A percentile compares a stretch with the other conserved stretches of the same genome.
These are phyloP conservation scores for Limnodromus scolopaceus DNA, from an alignment of 2,797 vertebrate species.

Conservation along the genomic window DNA sequence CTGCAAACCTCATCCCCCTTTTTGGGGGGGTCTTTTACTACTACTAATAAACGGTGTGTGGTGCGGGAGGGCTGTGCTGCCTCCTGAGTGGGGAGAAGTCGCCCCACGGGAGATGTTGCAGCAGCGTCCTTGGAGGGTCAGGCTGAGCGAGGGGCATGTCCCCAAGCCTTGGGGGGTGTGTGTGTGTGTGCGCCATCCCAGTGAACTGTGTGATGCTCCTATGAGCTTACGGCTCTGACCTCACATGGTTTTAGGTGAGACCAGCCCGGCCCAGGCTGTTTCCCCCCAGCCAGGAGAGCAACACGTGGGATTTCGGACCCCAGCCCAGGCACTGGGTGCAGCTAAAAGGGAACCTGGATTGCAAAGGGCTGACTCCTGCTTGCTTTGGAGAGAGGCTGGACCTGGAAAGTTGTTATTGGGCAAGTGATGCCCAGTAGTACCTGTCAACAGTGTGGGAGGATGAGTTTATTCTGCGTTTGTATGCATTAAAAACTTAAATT, in stretches of 20 bases:
- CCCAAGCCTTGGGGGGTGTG: too few species aligned
- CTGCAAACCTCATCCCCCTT: not conserved
- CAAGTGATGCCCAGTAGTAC: not conserved
- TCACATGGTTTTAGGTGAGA: not conserved
- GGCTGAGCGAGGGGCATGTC: rapidly evolving
- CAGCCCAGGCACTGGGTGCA: not conserved
- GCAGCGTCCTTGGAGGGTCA: not conserved
- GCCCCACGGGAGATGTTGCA: not conserved
- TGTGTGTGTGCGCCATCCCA: rapidly evolving
- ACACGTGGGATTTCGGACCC: rapidly evolving
- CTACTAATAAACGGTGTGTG: not conserved
- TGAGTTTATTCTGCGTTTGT: not conserved
- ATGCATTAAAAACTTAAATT: not conserved
- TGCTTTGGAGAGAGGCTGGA: not conserved
- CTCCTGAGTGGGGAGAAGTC: not conserved
- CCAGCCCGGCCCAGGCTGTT: not conserved
- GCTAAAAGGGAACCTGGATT: not conserved
- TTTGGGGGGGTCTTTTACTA: not conserved
- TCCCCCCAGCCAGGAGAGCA: not conserved
- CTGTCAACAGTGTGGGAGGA: not conserved
- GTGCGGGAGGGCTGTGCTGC: not conserved
- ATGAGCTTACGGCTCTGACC: not conserved
- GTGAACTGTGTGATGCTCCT: not conserved
- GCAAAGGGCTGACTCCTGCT: not conserved
- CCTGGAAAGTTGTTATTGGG: not conserved